Conservation (phyloP, 2,888 invertebrate species). For the Onchidella celtica region DNA sequence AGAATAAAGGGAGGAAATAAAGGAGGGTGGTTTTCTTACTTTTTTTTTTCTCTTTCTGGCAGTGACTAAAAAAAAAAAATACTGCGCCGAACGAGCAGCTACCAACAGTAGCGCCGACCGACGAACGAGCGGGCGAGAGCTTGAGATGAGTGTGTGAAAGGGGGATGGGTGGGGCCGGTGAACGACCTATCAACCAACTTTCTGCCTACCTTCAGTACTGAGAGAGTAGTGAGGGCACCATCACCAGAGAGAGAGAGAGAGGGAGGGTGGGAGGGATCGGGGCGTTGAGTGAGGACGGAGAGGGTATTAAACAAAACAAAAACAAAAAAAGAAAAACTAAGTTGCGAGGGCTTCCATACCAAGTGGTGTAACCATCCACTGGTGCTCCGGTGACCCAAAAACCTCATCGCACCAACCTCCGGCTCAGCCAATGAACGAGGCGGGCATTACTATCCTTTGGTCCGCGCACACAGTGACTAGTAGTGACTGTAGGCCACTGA, state of each 20-base stretch:
- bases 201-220: too few species aligned
- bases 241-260: neutral
- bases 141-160: neutral
- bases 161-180: neutral
- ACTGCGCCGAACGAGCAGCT: neutral
- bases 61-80: constrained; percentile 2
- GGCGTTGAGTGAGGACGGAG: neutral
- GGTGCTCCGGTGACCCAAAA: constrained; percentile 6
- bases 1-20: too few species aligned
- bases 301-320: neutral
- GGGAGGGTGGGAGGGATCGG: neutral
- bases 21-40: too few species aligned
- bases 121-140: neutral
- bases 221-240: neutral
- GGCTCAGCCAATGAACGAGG: neutral
- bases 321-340: neutral
- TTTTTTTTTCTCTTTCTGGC: too few species aligned
- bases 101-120: neutral
- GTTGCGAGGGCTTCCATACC: neutral
- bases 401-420: neutral
- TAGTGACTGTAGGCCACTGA: too few species aligned
- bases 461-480: neutral
- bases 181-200: neutral
- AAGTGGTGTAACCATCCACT: neutral
- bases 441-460: neutral